Base-by-base conservation (phyloP, 2,888 invertebrate species). In the Lomographa bimaculata region DNA sequence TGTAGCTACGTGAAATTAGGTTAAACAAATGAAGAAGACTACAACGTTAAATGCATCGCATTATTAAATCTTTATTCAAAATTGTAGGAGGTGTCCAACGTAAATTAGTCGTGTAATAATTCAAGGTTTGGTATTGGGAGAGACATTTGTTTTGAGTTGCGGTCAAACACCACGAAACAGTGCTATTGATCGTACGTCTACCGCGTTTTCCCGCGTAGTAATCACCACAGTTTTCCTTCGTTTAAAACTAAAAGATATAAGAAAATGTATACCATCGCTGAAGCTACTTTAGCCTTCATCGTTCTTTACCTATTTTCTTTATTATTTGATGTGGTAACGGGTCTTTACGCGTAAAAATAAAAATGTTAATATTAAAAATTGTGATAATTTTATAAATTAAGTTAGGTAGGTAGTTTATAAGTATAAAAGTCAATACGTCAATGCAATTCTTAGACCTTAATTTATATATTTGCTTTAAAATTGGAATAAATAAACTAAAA, bases 181-280 rank as follows among this genome's bases (percentile, higher is more conserved):
- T 63, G 60, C 57, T 60, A 66, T 71, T 54, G 79, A 70, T 66
- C 68, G 75, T 63, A 79, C 85, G 80, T 64, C 50, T 56, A 48
- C 54, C 56, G 60, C 52, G 58, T 46, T 54, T 56, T 51, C 35
- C 26, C 50, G 55, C 53, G 46, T 40, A 12, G 6, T 14, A 47
- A 46, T 43, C 32, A 33, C 27, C 50, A 11, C 28, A 54, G 55
- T 63, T 63, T 49, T 49, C 42, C 26, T 54, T 59, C 51, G 57
- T 54, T 49, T 39, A n/a, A 32, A 54, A 54, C 60, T 64, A 57
- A 64, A 62, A 60, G 63, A 48, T 41, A 28, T 21, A 47, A 58
- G 57, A 78, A 77, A 80, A 87, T 89, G 89, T 79, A 87, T 70
- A 79, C 87, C 40, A 77, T 89, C 51, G 89, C 89, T 50, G 89